phyloP scores from a whole-genome alignment of 2,113 vertebrate genomes.

The Rhinopomastus cyanomelas region DNA sequence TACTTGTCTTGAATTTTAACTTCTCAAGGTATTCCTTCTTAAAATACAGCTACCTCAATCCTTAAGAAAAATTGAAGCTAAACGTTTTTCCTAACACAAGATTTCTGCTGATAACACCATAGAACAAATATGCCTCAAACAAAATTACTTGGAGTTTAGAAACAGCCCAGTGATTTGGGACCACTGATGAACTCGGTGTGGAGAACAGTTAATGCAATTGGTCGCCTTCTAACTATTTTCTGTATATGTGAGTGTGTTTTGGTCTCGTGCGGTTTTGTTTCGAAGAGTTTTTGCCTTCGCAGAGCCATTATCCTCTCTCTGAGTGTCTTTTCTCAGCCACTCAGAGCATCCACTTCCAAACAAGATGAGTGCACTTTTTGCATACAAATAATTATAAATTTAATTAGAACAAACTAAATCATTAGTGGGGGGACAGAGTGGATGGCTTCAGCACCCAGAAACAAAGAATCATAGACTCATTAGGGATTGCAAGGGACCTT shows the following conservation, averaged over 20 bases:
- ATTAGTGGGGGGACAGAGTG: too few species aligned
- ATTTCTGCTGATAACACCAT: background rate
- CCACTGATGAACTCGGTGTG: background rate
- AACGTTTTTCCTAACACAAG: background rate
- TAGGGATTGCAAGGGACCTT: too few species aligned
- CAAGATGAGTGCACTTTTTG: background rate
- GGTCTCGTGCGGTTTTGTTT: background rate
- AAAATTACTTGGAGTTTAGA: background rate
- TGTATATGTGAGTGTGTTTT: background rate
- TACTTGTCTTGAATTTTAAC: background rate
- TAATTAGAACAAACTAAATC: too few species aligned
- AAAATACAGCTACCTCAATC: background rate
- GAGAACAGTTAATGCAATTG: background rate
- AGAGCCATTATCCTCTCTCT: background rate
- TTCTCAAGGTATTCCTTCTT: background rate
- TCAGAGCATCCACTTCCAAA: background rate
- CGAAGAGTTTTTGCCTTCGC: background rate
- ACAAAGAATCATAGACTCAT: too few species aligned
- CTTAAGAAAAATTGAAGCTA: background rate
- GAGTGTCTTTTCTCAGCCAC: too few species aligned
- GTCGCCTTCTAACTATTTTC: background rate
- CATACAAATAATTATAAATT: background rate
- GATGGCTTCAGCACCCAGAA: too few species aligned
- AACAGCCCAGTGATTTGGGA: background rate
- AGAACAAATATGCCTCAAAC: background rate